Percentiles rank a stretch among this genome's conserved stretches.
phyloP scores from a whole-genome alignment of 53 echinoderm and acorn worm species.

The Holothuria scabra region DNA sequence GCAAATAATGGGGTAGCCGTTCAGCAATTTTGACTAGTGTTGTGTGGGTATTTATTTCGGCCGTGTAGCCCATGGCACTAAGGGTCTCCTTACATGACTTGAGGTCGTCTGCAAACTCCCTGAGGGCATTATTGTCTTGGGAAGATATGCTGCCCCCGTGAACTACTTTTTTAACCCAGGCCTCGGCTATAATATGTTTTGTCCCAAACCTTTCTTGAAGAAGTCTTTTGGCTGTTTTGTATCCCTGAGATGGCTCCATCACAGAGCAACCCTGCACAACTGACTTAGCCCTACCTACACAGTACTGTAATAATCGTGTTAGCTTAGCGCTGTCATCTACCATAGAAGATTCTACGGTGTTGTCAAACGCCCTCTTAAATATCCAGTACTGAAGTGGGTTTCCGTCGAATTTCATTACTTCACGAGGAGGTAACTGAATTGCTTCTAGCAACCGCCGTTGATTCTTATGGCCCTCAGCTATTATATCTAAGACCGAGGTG shows the following conservation, averaged over 20 bases:
- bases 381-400: conserved; percentile 42
- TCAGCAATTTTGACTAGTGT: conserved; percentile 30
- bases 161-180: conserved; percentile 50
- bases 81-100: conserved; percentile 53
- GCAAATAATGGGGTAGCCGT: conserved; percentile 35
- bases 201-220: conserved; percentile 40
- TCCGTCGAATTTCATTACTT: conserved; percentile 29
- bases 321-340: not conserved
- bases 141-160: conserved; percentile 7
- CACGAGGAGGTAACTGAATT: conserved; percentile 39
- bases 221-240: conserved; percentile 37
- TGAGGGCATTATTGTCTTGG: conserved; percentile 13
- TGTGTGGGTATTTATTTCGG: conserved; percentile 44
- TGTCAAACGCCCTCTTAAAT: conserved; percentile 31
- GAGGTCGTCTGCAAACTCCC: conserved; percentile 62
- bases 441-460: conserved; percentile 42
- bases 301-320: conserved; percentile 34
- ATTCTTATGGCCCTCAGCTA: conserved; percentile 1
- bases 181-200: conserved; percentile 5
- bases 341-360: conserved; percentile 17
- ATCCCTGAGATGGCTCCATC: conserved; percentile 31
- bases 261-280: conserved; percentile 28
- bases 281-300: conserved; percentile 31
- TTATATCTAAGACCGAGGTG: not conserved
- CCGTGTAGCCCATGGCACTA: conserved; percentile 52